Base-by-base conservation (phyloP, 2,113 vertebrate species). In the Cyprinodon brontotheroides region DNA sequence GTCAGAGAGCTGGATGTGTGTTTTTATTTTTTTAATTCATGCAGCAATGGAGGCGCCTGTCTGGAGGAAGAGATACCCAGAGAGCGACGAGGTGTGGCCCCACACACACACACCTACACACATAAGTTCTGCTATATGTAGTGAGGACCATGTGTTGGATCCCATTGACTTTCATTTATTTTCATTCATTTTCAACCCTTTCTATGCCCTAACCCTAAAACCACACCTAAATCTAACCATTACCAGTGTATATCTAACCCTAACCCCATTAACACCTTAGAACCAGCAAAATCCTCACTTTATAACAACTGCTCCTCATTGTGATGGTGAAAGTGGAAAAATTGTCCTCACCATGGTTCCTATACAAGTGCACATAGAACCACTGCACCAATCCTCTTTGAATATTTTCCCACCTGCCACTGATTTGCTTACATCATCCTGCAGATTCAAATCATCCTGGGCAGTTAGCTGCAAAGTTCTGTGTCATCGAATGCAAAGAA, bases 41-140 rank as follows among this genome's bases (percentile, higher is more conserved):
- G 72, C 0, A 79, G 77, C 78, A 89, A 80, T 50, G 71, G 74
- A 78, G 68, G 70, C 53, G 53, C 66, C 68, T 79, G 39, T 86
- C 74, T 86, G 83, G 69, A 81, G 80, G 10, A 14, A 68, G 74
- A 82, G 71, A 76, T 66, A 66, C 62, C 50, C 1, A 3, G 38
- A 72, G 39, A 68, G 37, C 20, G 40, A 17, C 57, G 29, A 50
- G 63, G 39, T 57, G 50, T 57, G 50, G 50, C 22, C 22, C n/a
- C 6, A 14, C 41, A 0, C 59, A 14, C 9, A 48, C 69, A 67
- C 65, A 68, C 69, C 29, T 29, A 29, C 29, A 29, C 29, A 29
- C 29, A 29, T 29, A 29, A 29, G 29, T 29, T 29, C 29, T 29
- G 29, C 29, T 29, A 29, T 29, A 29, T 29, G 29, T 29, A 29